Percentiles rank a stretch among this genome's conserved stretches.
Evolutionary conservation across 2,113 vertebrate genomes (phyloP).

Genomic region (Fulica atra): DNA sequence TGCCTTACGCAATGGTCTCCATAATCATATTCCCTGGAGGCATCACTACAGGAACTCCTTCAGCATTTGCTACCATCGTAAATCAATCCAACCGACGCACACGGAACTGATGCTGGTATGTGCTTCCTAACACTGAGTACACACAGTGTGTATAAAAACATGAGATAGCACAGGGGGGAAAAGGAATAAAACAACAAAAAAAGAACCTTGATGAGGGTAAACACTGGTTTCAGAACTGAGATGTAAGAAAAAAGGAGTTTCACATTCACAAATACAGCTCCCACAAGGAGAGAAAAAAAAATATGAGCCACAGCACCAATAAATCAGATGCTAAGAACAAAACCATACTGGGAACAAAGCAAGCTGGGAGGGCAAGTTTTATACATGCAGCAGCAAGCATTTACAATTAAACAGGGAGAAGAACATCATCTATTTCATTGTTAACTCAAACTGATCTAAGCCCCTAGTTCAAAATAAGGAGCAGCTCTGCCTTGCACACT

Average conservation of each 20-base stretch:
- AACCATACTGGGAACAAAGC: not conserved
- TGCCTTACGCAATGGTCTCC: not conserved
- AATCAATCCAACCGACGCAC: not conserved
- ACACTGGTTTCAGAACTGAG: not conserved
- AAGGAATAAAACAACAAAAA: not conserved
- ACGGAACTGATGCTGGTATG: accelerated
- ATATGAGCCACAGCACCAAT: not conserved
- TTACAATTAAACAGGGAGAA: not conserved
- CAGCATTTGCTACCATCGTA: not conserved
- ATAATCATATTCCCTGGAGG: not conserved
- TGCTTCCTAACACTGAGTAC: not conserved
- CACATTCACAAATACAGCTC: not conserved
- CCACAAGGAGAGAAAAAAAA: not conserved
- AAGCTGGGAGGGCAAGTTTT: not conserved
- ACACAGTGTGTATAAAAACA: not conserved
- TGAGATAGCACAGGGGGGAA: not conserved
- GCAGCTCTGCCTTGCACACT: accelerated
- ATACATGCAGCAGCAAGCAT: not conserved
- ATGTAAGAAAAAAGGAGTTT: not conserved
- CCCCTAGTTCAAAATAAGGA: not conserved
- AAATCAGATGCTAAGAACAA: not conserved
- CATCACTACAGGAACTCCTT: not conserved
- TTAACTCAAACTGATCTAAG: not conserved
- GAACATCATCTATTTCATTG: not conserved
- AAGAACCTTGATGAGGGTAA: not conserved